Evolutionary conservation across 2,797 vertebrate species (phyloP).

Genomic region (Tenualosa thibaudeaui): DNA sequence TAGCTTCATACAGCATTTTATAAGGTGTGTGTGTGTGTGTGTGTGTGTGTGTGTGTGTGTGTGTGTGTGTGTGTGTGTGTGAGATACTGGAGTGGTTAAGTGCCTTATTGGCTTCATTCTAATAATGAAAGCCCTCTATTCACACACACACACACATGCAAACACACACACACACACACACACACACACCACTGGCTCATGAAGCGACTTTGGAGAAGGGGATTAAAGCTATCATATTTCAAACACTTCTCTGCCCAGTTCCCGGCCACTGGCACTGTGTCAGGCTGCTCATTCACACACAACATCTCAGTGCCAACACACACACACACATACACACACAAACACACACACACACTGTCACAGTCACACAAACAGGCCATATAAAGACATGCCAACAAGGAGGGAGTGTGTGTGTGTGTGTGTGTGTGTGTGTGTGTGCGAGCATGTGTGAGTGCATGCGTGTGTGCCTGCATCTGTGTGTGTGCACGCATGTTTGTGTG

Average conservation of each 20-base stretch:
- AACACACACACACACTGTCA: too few relatives aligned
- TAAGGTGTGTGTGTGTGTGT: slow-evolving; percentile 22
- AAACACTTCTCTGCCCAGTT: slow-evolving; percentile 54
- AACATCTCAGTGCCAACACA: too few relatives aligned
- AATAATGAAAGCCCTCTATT: slow-evolving; percentile 40
- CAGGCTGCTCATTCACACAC: slow-evolving; percentile 47
- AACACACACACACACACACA: not conserved
- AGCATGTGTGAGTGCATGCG: not conserved
- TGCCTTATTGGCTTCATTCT: slow-evolving; percentile 40
- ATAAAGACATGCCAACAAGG: slow-evolving; percentile 1
- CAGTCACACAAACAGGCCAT: not conserved
- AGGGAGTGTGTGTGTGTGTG: not conserved
- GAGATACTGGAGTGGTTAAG: too few relatives aligned
- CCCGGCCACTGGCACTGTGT: slow-evolving; percentile 50
- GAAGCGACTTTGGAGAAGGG: slow-evolving; percentile 57
- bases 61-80: slow-evolving; percentile 22
- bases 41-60: too few relatives aligned
- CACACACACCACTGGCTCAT: slow-evolving; percentile 52
- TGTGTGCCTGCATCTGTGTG: not conserved
- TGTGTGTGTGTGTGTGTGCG: not conserved
- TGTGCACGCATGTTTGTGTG: not conserved
- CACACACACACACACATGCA: not conserved
- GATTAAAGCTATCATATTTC: slow-evolving; percentile 58
- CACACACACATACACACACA: too few relatives aligned
- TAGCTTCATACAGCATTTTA: too few relatives aligned